Conservation (phyloP, 2,888 invertebrate species). For the Kuschelorhynchus macadamiae region DNA sequence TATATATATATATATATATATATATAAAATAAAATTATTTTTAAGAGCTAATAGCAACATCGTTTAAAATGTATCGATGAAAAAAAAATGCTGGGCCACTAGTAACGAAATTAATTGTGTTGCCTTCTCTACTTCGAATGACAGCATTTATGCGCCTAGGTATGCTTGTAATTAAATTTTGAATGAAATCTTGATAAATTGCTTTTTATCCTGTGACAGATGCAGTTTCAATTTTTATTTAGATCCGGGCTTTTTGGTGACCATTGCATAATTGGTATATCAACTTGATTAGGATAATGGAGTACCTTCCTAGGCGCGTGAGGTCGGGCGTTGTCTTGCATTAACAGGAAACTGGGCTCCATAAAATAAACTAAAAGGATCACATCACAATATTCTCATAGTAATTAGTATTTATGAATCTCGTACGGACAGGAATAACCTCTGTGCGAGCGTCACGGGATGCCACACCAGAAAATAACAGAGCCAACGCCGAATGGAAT, state of each 20-base stretch:
- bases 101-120: constrained; percentile 10
- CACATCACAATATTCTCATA: constrained; percentile 4
- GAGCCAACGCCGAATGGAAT: neutral
- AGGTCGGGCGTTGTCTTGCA: constrained; percentile 2
- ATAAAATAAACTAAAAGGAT: neutral
- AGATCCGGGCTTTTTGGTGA: constrained; percentile 5
- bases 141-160: too few relatives aligned
- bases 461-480: too few relatives aligned
- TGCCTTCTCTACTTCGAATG: constrained; percentile 9
- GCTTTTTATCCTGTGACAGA: neutral
- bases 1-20: too few relatives aligned
- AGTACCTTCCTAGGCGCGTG: neutral
- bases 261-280: too few relatives aligned
- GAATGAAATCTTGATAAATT: constrained; percentile 4
- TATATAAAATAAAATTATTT: constrained; percentile 6
- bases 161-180: constrained; percentile 1
- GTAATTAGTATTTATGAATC: too few relatives aligned
- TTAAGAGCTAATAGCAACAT: constrained; percentile 5
- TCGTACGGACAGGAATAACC: too few relatives aligned
- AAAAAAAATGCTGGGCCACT: too few relatives aligned
- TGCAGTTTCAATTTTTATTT: constrained; percentile 4
- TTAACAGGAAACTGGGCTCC: neutral
- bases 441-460: too few relatives aligned
- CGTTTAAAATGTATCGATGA: constrained; percentile 2
- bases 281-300: too few relatives aligned